Percentiles rank a stretch among this genome's conserved stretches.
These are phyloP conservation scores for Chauna torquata DNA, from an alignment of 2,113 vertebrate genomes.

Conservation along the genomic window DNA sequence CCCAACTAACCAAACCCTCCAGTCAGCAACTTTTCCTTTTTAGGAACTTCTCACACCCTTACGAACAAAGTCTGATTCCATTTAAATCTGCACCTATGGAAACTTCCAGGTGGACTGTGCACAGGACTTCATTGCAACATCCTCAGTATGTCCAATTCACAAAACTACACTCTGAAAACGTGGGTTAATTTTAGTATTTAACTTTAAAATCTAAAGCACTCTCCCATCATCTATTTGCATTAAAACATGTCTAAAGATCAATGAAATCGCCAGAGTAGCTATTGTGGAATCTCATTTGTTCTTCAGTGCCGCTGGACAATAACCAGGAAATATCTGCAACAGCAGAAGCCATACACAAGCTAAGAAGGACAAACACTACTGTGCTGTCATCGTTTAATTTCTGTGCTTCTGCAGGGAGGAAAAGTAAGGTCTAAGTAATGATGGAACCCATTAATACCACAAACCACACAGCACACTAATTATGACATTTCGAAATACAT, in stretches of 20 bases:
- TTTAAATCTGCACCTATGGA: neutral
- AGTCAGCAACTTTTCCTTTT: neutral
- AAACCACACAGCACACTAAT: neutral
- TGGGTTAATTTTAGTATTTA: neutral
- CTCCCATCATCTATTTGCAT: neutral
- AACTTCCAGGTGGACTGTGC: accelerated
- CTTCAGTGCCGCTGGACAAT: neutral
- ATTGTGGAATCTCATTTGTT: neutral
- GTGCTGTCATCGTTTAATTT: neutral
- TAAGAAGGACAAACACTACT: neutral
- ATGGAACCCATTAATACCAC: neutral
- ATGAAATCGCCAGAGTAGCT: accelerated
- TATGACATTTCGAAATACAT: neutral
- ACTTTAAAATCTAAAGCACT: neutral
- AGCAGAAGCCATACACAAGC: neutral
- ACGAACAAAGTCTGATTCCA: neutral
- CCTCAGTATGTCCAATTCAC: neutral
- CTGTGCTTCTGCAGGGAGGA: neutral
- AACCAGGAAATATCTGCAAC: neutral
- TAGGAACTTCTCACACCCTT: neutral
- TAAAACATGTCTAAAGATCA: neutral
- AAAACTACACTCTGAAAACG: neutral
- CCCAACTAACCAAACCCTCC: neutral
- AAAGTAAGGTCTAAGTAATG: neutral
- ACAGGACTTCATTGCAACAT: neutral